A percentile compares a stretch with the other conserved stretches of the same genome.
These are phyloP conservation scores for Drosophila cracens DNA, from an alignment of 2,888 invertebrate species.

Conservation along the genomic window DNA sequence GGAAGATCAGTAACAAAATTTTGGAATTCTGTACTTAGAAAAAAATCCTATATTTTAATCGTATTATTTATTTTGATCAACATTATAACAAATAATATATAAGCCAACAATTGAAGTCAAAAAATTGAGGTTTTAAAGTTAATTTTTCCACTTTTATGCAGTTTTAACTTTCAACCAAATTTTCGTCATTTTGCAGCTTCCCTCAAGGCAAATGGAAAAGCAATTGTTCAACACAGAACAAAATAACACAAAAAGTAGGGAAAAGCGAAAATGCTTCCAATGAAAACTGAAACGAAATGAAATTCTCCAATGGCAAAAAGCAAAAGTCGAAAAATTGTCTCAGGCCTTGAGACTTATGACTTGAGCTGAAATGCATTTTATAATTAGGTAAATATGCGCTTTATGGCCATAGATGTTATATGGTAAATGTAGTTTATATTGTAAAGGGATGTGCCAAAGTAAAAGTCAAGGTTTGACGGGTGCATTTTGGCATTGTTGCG, in stretches of 20 bases:
- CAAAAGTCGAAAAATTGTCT: constrained; percentile 57
- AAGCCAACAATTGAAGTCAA: background rate
- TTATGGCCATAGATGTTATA: constrained; percentile 8
- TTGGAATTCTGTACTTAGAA: background rate
- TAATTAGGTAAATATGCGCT: constrained; percentile 64
- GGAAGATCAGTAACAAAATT: background rate
- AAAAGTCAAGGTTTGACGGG: constrained; percentile 73
- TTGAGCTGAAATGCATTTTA: constrained; percentile 29
- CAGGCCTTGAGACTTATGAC: constrained; percentile 47
- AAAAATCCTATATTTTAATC: background rate
- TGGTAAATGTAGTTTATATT: constrained; percentile 35
- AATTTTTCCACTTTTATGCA: background rate
- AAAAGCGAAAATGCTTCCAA: constrained; percentile 32
- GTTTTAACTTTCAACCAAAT: background rate
- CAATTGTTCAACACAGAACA: constrained; percentile 39
- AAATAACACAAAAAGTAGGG: constrained; percentile 19
- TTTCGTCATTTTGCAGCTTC: constrained; percentile 8
- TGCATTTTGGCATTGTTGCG: constrained; percentile 67
- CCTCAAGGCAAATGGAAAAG: constrained; percentile 54
- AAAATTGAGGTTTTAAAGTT: background rate
- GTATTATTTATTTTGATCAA: background rate
- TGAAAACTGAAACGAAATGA: constrained; percentile 43
- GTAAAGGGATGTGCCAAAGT: constrained; percentile 52
- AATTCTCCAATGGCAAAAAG: constrained; percentile 37
- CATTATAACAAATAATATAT: background rate